Evolutionary conservation across 2,888 invertebrate species (phyloP).

Genomic region (Chrysolina oricalcia): DNA sequence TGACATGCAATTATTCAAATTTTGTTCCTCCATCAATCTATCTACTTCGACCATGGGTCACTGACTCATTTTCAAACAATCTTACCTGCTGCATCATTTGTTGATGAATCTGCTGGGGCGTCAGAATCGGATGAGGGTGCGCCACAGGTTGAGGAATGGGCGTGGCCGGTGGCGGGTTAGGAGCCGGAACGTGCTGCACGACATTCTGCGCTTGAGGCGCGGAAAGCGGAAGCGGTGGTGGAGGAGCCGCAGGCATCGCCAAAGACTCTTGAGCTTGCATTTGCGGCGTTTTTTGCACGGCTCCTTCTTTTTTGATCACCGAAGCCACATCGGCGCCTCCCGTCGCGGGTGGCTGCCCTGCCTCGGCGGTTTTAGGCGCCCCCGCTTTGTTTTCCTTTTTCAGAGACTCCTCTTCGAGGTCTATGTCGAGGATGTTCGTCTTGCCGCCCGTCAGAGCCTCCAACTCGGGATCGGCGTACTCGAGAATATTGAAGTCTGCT

Average conservation of each 20-base stretch:
- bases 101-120: constrained; percentile 73
- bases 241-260: constrained; percentile 28
- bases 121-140: constrained; percentile 58
- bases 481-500: constrained; percentile 94
- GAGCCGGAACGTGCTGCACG: constrained; percentile 46
- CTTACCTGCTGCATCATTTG: constrained; percentile 74
- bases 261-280: constrained; percentile 37
- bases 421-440: constrained; percentile 89
- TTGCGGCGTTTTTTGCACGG: constrained; percentile 9
- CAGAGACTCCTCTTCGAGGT: constrained; percentile 84
- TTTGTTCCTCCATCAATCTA: too few species aligned
- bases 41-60: too few species aligned
- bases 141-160: constrained; percentile 52
- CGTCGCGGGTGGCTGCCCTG: constrained; percentile 33
- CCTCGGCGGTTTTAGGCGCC: constrained; percentile 47
- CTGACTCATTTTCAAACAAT: background rate
- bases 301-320: constrained; percentile 50
- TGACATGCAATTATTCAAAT: too few species aligned
- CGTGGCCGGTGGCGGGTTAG: constrained; percentile 33
- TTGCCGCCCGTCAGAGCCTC: constrained; percentile 86
- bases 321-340: background rate
- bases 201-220: constrained; percentile 38
- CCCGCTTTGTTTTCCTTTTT: constrained; percentile 77
- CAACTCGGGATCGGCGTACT: constrained; percentile 95
- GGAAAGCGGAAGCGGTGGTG: constrained; percentile 31